Evolutionary conservation across 2,888 invertebrate genomes (phyloP), one percentile per base, ranked within the genome.

Genomic region (Bellardia bayeri): DNA sequence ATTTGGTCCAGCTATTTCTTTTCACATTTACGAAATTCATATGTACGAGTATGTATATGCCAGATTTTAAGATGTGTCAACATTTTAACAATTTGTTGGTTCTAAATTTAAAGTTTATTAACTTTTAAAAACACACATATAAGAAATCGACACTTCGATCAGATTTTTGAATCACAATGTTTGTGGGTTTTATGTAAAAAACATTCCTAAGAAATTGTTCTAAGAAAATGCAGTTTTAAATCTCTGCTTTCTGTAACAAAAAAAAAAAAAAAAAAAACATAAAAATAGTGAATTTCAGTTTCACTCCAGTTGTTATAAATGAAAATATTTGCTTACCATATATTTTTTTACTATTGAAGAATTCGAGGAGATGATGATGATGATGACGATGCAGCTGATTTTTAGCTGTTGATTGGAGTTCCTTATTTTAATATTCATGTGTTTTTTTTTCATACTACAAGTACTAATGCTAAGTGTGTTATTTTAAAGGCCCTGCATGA

Each of bases 381-480:
- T 64, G n/a, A 56, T 82, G 45, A 66, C 68, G 9, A 13, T 45
- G 16, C 1, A 58, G 64, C 30, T 56, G 54, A 37, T 61, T 69
- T 81, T 72, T 45, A 49, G 8, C 6, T 45, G 69, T 49, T 81
- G 75, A 81, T 81, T 74, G 54, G 14, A 75, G 42, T 56, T 75
- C 54, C 40, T 80, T 72, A 37, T 69, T 85, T 61, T 13, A n/a
- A 45, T 49, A 23, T 45, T 49, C 33, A 9, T 51, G 37, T 33
- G 7, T 8, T 37, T 56, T 63, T 33, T 56, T 30, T 40, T 58
- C 45, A n/a, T 14, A 51, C 1, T 49, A 56, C 16, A 4, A 23
- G 14, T 23, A 64, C 33, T 49, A 33, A 54, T 63, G 33, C 16
- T 45, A 14, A 37, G 54, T 49, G n/a, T 81, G 33, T 42, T 54